Evolutionary conservation across 2,888 invertebrate genomes (phyloP).

Genomic region (Lagria hirta): DNA sequence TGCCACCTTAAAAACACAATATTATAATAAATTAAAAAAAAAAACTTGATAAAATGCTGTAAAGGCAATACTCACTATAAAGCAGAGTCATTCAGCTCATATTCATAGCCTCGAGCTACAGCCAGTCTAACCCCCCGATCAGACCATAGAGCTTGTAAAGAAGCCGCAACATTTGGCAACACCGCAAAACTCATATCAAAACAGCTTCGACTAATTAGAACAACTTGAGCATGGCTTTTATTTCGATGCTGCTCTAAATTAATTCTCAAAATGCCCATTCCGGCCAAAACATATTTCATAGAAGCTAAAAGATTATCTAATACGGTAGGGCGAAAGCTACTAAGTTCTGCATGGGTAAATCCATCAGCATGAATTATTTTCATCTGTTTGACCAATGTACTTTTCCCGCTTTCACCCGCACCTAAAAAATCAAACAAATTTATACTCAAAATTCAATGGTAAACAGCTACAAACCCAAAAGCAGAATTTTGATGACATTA

Average conservation of each 20-base stretch:
- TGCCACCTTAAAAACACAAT: slow-evolving; percentile 1
- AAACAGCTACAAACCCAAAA: slow-evolving; percentile 58
- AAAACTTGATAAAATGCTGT: too few relatives aligned
- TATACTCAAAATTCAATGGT: too few relatives aligned
- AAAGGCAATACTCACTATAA: slow-evolving; percentile 61
- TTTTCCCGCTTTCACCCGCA: slow-evolving; percentile 69
- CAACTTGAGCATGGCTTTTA: slow-evolving; percentile 59
- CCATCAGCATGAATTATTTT: slow-evolving; percentile 70
- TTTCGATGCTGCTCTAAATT: slow-evolving; percentile 63
- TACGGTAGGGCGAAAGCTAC: slow-evolving; percentile 65
- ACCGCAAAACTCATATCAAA: slow-evolving; percentile 60
- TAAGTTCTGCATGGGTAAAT: slow-evolving; percentile 62
- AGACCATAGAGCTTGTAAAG: slow-evolving; percentile 62
- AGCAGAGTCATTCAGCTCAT: slow-evolving; percentile 68
- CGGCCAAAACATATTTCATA: slow-evolving; percentile 68
- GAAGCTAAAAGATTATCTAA: slow-evolving; percentile 66
- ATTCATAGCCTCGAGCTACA: slow-evolving; percentile 67
- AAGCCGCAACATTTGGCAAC: slow-evolving; percentile 57
- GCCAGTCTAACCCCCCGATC: slow-evolving; percentile 65
- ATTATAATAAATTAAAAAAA: slow-evolving; percentile 1
- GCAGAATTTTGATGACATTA: slow-evolving; percentile 64
- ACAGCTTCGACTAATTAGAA: slow-evolving; percentile 57
- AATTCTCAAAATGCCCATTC: slow-evolving; percentile 65
- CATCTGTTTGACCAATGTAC: slow-evolving; percentile 70
- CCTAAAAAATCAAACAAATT: slow-evolving; percentile 52